Evolutionary conservation across 2,113 vertebrate genomes (phyloP).

Genomic region (Ranitomeya variabilis): DNA sequence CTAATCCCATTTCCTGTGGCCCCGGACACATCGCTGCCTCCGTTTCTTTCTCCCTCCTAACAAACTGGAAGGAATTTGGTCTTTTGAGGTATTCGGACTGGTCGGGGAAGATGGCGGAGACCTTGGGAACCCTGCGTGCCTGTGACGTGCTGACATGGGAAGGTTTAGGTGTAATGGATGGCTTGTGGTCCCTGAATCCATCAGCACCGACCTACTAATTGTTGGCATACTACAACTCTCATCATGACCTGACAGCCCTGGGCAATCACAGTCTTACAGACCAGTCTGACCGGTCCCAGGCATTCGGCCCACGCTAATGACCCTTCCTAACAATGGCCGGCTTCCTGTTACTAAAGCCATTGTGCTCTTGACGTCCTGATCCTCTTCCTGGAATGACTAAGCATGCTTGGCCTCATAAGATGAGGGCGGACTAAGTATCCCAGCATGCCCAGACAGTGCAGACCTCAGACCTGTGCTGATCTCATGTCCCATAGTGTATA

Average conservation of each 20-base stretch:
- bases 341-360: constrained; percentile 14
- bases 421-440: not conserved
- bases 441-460: not conserved
- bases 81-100: not conserved
- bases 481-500: not conserved
- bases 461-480: not conserved
- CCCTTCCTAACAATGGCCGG: not conserved
- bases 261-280: not conserved
- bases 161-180: not conserved
- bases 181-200: not conserved
- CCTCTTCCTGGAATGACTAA: not conserved
- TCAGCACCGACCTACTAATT: not conserved
- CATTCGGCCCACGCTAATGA: not conserved
- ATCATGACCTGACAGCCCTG: not conserved
- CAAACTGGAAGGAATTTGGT: not conserved
- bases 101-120: not conserved
- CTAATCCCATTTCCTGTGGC: constrained; percentile 37
- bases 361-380: not conserved
- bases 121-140: not conserved
- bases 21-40: not conserved
- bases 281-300: not conserved
- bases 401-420: no score
- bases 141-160: not conserved
- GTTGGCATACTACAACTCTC: not conserved
- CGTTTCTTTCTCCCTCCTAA: not conserved